A percentile compares a stretch with the other conserved stretches of the same genome.
These are phyloP conservation scores for Hestina assimilis DNA, from an alignment of 1,140 invertebrate species.

Conservation along the genomic window DNA sequence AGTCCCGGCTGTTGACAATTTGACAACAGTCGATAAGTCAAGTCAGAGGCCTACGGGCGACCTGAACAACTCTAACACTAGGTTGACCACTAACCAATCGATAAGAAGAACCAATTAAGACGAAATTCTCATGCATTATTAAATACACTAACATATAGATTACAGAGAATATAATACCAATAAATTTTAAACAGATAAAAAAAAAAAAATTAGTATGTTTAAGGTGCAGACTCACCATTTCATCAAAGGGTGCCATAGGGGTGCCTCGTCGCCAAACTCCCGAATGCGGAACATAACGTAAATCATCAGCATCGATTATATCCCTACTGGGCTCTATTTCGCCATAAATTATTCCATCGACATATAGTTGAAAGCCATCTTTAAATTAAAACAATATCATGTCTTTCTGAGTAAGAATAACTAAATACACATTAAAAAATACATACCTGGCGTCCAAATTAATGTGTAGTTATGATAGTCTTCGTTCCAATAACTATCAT, in stretches of 20 bases:
- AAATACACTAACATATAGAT: too few species aligned
- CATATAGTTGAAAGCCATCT: neutral
- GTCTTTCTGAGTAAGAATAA: too few species aligned
- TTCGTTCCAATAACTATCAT: neutral
- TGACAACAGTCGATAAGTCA: too few species aligned
- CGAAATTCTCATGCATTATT: too few species aligned
- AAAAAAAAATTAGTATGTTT: neutral
- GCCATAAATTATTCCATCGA: neutral
- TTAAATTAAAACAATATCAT: too few species aligned
- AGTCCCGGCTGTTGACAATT: too few species aligned
- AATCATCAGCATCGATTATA: neutral
- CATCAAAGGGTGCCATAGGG: neutral
- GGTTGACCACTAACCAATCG: too few species aligned
- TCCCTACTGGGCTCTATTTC: neutral
- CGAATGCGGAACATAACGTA: neutral
- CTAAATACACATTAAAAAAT: neutral
- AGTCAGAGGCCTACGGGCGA: too few species aligned
- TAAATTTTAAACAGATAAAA: too few species aligned
- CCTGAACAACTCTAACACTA: too few species aligned
- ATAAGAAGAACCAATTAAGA: too few species aligned
- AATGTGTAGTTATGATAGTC: conserved; percentile 1
- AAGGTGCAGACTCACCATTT: conserved; percentile 16
- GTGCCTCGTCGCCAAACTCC: neutral
- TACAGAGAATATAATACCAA: too few species aligned
- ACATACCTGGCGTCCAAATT: conserved; percentile 2